Evolutionary conservation across 1,140 invertebrate species (phyloP).

Genomic region (Neodiprion pinetum): DNA sequence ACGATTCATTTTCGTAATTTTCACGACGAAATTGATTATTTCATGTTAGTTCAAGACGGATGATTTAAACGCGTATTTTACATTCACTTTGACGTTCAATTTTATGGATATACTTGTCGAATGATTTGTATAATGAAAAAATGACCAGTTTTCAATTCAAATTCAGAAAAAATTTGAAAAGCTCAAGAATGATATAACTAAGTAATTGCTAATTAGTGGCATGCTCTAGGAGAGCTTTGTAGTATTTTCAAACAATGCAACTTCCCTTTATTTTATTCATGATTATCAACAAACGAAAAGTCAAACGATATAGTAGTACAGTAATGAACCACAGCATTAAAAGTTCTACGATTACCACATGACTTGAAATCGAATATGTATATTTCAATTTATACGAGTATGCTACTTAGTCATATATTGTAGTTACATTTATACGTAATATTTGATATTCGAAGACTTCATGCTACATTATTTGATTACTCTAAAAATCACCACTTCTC

Average conservation of each 20-base stretch:
- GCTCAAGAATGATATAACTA: neutral
- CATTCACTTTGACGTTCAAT: neutral
- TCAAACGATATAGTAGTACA: conserved; percentile 13
- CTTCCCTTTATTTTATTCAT: no score
- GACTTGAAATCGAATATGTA: neutral
- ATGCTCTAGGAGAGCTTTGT: neutral
- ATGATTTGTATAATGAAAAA: no score
- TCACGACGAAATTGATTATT: neutral
- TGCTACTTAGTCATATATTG: neutral
- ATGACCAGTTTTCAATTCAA: no score
- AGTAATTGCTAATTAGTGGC: neutral
- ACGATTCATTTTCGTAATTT: conserved; percentile 6
- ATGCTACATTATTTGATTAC: neutral
- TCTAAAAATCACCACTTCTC: conserved; percentile 3
- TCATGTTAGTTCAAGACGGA: neutral
- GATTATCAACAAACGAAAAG: no score
- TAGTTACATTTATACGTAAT: conserved; percentile 6
- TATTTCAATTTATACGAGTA: neutral
- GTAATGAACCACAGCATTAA: neutral
- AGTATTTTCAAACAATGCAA: neutral
- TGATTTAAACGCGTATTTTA: neutral
- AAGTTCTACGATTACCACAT: neutral
- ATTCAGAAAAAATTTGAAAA: neutral
- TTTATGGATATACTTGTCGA: neutral
- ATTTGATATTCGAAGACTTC: conserved; percentile 1